A percentile compares a stretch with the other conserved stretches of the same genome.
Evolutionary conservation across 2,113 vertebrate genomes (phyloP).

Genomic region (Platanista minor): DNA sequence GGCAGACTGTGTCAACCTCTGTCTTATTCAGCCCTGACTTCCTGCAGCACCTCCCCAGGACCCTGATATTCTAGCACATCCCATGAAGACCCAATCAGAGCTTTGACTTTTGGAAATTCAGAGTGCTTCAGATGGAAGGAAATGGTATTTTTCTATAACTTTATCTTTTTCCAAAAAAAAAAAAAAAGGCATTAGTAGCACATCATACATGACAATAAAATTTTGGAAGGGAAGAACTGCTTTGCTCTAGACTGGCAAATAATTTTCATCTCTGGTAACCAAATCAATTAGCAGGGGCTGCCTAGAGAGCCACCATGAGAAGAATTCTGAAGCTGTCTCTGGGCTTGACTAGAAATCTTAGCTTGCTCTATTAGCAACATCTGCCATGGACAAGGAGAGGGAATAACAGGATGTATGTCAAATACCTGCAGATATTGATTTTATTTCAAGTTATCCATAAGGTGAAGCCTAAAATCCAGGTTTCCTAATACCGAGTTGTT

Average conservation of each 20-base stretch:
- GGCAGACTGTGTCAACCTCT: background rate
- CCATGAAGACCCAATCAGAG: background rate
- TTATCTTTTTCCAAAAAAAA: background rate
- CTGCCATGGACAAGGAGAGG: background rate
- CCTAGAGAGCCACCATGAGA: background rate
- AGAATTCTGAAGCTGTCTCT: background rate
- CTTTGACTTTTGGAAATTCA: background rate
- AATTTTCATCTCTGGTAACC: background rate
- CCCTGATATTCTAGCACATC: background rate
- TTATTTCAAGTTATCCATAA: background rate
- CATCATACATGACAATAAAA: background rate
- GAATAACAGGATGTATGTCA: background rate
- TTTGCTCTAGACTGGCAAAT: background rate
- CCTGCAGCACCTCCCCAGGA: background rate
- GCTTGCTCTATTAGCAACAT: background rate
- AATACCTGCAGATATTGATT: background rate
- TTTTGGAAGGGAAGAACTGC: background rate
- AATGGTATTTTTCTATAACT: background rate
- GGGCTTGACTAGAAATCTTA: background rate
- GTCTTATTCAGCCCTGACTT: background rate
- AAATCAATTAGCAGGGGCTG: background rate
- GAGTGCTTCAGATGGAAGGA: background rate
- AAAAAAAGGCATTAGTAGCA: background rate
- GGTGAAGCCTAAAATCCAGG: background rate
- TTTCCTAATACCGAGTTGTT: background rate